These are phyloP conservation scores for Liparis tanakae DNA, from an alignment of 2,797 vertebrate genomes.

Conservation along the genomic window DNA sequence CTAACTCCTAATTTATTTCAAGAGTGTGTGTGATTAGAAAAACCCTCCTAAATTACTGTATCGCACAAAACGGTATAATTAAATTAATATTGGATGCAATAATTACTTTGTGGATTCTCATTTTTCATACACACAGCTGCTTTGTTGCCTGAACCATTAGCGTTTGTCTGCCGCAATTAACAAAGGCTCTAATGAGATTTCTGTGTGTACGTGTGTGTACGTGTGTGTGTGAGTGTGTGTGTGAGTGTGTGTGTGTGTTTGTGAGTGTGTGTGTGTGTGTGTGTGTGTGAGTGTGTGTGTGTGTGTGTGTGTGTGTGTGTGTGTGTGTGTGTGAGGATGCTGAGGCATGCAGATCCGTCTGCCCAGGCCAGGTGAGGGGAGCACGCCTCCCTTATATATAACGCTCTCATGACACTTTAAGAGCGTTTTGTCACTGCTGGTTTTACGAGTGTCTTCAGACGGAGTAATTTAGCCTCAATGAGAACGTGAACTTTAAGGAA, in stretches of 20 bases:
- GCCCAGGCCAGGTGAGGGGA: constrained; percentile 30
- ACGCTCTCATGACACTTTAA: constrained; percentile 83
- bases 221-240: constrained; percentile 48
- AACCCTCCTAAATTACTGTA: constrained; percentile 82
- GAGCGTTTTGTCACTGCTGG: constrained; percentile 85
- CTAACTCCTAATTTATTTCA: constrained; percentile 83
- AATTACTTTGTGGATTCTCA: constrained; percentile 88
- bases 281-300: constrained; percentile 56
- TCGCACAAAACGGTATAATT: constrained; percentile 84
- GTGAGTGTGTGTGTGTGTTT: constrained; percentile 59
- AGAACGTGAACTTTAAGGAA: constrained; percentile 84
- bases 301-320: constrained; percentile 50
- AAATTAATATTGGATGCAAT: constrained; percentile 91
- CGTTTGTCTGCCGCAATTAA: constrained; percentile 91
- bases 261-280: constrained; percentile 40
- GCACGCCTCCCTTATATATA: constrained; percentile 66
- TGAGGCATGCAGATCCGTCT: constrained; percentile 72
- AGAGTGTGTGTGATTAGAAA: constrained; percentile 82
- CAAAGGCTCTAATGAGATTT: constrained; percentile 95
- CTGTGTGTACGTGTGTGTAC: constrained; percentile 71
- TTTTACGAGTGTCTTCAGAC: constrained; percentile 89
- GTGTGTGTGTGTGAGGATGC: constrained; percentile 60
- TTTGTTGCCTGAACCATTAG: constrained; percentile 92
- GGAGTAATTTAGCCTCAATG: constrained; percentile 86
- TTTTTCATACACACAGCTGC: constrained; percentile 84